Base-by-base conservation (phyloP, 2,888 invertebrate species). In the Caenorhabditis imperialis region DNA sequence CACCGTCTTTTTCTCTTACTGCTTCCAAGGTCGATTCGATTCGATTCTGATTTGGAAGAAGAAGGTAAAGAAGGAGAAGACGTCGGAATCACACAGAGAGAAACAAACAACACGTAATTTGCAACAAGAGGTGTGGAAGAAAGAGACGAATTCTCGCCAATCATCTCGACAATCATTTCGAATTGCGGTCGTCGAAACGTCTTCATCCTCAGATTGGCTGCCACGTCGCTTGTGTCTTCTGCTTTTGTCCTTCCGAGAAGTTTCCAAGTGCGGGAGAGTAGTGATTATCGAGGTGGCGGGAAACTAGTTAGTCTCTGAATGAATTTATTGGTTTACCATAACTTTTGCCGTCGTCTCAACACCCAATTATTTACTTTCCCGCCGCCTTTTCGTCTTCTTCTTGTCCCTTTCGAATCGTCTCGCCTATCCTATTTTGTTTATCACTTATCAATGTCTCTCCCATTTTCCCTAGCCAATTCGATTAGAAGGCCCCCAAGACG, bases 71-170 rank as follows among this genome's bases (percentile, higher is more conserved):
- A 16, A n/a, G 45, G 18, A 12, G 35, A 30, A 22, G 3, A 27
- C 27, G 18, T 45, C 25, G 14, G 53, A 30, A 45, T 38, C 16
- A 25, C 20, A 16, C 38, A 30, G 40, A 70, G 70, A 70, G 50
- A 61, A 48, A 70, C 53, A 70, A 54, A 61, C 54, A 61, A 54
- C 37, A 42, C 25, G n/a, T n/a, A n/a, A 27, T 40, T 45, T 33
- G 54, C 38, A 53, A 44, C 40, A 50, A 44, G 48, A 53, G 23
- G 42, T 22, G 40, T 38, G 33, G 25, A 44, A 69, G 60, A 45
- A 58, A 70, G 37, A 70, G 61, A 70, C 58, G 47, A 53, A 69
- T 69, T 69, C 54, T 37, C 60, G 69, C 53, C 69, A 69, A 69
- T 69, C 58, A 69, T 35, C 58, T 60, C 69, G 53, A 53, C 48